Evolutionary conservation across 1,140 invertebrate species (phyloP).

Genomic region (Oncopeltus fasciatus): DNA sequence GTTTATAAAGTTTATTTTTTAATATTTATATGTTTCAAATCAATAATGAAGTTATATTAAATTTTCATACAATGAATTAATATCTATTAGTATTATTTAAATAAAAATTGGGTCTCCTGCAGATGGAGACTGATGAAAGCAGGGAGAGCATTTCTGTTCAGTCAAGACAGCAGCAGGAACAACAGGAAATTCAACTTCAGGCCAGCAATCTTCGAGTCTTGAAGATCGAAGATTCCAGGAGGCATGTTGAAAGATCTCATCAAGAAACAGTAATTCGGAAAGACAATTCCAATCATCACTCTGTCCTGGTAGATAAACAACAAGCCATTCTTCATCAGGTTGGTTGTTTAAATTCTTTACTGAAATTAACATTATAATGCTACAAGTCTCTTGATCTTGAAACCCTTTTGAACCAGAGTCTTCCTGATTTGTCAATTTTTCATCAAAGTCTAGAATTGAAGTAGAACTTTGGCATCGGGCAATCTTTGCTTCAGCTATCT

Average conservation of each 20-base stretch:
- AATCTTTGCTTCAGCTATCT: too few relatives aligned
- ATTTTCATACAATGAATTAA: too few relatives aligned
- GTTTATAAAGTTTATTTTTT: too few relatives aligned
- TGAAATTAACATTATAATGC: neutral
- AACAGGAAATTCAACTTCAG: slow-evolving; percentile 11
- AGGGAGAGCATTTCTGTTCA: neutral
- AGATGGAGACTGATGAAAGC: neutral
- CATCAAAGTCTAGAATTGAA: too few relatives aligned
- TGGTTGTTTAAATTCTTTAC: neutral
- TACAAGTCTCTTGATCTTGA: neutral
- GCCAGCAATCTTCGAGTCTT: slow-evolving; percentile 7
- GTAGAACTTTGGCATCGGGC: too few relatives aligned
- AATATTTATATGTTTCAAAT: too few relatives aligned
- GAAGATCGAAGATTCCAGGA: slow-evolving; percentile 13
- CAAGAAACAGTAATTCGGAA: slow-evolving; percentile 24
- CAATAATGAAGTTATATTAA: too few relatives aligned
- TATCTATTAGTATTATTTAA: too few relatives aligned
- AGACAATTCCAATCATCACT: slow-evolving; percentile 20
- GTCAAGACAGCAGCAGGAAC: slow-evolving; percentile 9
- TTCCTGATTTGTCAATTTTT: too few relatives aligned
- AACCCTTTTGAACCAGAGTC: too few relatives aligned
- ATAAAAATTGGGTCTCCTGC: too few relatives aligned
- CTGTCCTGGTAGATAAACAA: slow-evolving; percentile 16
- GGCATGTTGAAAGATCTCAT: neutral
- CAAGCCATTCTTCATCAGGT: slow-evolving; percentile 9